phyloP scores from a whole-genome alignment of 2,797 vertebrate genomes.

The Cirrhinus mrigala region DNA sequence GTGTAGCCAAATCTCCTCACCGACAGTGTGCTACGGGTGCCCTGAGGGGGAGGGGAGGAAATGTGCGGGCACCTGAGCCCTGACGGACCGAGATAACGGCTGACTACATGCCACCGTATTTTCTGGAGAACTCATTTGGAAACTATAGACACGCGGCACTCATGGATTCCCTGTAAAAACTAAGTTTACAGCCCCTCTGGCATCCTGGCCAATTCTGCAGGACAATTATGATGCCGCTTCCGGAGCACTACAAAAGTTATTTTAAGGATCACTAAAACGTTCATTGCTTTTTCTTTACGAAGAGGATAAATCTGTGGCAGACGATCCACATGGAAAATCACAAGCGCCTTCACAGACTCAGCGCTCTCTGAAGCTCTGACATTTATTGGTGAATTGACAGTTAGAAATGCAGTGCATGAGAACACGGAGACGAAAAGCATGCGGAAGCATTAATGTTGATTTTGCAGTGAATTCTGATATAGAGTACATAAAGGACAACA shows the following conservation, averaged over 20 bases:
- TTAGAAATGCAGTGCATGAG: slow-evolving; percentile 49
- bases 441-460: slow-evolving; percentile 40
- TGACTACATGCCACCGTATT: slow-evolving; percentile 57
- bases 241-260: slow-evolving; percentile 56
- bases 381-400: slow-evolving; percentile 56
- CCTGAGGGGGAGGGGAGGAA: slow-evolving; percentile 31
- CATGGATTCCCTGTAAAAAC: slow-evolving; percentile 62
- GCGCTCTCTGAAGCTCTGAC: slow-evolving; percentile 57
- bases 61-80: slow-evolving; percentile 52
- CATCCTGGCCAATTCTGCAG: slow-evolving; percentile 52
- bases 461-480: slow-evolving; percentile 22
- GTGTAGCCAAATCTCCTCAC: slow-evolving; percentile 54
- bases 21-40: slow-evolving; percentile 40
- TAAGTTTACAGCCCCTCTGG: slow-evolving; percentile 62
- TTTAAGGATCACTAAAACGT: slow-evolving; percentile 63
- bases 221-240: slow-evolving; percentile 62
- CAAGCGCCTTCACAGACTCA: slow-evolving; percentile 58
- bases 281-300: slow-evolving; percentile 65
- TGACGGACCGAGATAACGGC: slow-evolving; percentile 61
- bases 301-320: slow-evolving; percentile 67
- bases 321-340: slow-evolving; percentile 68
- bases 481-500: slow-evolving; percentile 18
- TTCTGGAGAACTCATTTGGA: slow-evolving; percentile 60
- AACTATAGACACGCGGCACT: slow-evolving; percentile 64
- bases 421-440: slow-evolving; percentile 22